A percentile compares a stretch with the other conserved stretches of the same genome.
Evolutionary conservation across 2,113 vertebrate genomes (phyloP).

Genomic region (Pachycephala philippinensis): DNA sequence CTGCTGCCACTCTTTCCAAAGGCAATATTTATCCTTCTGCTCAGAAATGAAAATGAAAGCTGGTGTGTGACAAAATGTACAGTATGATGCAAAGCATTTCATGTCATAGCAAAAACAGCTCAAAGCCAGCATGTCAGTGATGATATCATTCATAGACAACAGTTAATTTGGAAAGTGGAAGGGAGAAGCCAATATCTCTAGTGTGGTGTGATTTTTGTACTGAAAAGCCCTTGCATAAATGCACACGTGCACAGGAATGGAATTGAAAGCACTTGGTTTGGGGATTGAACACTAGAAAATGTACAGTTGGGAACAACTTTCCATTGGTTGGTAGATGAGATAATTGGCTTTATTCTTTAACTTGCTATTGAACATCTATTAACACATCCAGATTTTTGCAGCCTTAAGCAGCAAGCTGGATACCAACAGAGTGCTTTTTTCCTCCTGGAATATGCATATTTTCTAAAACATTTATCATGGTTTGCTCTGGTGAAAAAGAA

Average conservation of each 20-base stretch:
- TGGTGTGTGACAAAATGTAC: slow-evolving; percentile 30
- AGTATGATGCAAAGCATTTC: slow-evolving; percentile 28
- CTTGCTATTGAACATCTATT: not conserved
- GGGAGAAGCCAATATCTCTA: slow-evolving; percentile 41
- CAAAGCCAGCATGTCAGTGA: slow-evolving; percentile 28
- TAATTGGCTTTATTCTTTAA: not conserved
- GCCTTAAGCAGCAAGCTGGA: not conserved
- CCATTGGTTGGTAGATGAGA: not conserved
- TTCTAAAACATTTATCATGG: not conserved
- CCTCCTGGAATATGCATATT: not conserved
- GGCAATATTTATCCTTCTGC: slow-evolving; percentile 65
- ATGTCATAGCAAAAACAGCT: slow-evolving; percentile 27
- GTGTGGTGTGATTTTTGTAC: slow-evolving; percentile 10
- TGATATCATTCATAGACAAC: slow-evolving; percentile 32
- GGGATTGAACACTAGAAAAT: not conserved
- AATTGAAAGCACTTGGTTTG: not conserved
- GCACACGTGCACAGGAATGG: not conserved
- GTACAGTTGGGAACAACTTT: not conserved
- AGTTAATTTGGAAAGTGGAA: slow-evolving; percentile 39
- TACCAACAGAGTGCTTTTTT: not conserved
- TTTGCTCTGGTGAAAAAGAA: not conserved
- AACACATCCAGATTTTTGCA: not conserved
- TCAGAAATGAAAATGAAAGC: slow-evolving; percentile 67
- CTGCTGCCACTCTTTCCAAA: not conserved
- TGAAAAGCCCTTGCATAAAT: not conserved